Conservation (phyloP, 30 jellyfish, hydroid and myxozoan species). For the Aurelia aurita complex sp. Pacific region DNA sequence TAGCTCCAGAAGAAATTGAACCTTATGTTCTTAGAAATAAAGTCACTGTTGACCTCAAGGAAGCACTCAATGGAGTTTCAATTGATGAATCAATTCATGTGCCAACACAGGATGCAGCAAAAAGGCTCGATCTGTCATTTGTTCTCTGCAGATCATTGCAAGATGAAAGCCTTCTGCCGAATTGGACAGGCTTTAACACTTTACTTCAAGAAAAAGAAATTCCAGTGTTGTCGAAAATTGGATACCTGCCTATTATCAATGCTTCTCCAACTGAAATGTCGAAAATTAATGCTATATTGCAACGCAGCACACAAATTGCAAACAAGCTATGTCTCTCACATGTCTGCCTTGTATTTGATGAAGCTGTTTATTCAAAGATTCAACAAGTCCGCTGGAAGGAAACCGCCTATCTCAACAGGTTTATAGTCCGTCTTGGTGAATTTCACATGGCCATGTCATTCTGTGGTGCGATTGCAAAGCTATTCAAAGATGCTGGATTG, state of each 20-base stretch:
- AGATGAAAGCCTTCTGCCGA: slow-evolving; percentile 16
- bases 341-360: slow-evolving; percentile 40
- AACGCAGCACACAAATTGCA: slow-evolving; percentile 35
- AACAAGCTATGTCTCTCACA: slow-evolving; percentile 1
- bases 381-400: slow-evolving; percentile 56
- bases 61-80: slow-evolving; percentile 11
- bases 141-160: slow-evolving; percentile 11
- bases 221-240: slow-evolving; percentile 31
- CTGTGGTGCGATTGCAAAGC: slow-evolving; percentile 30
- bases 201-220: slow-evolving; percentile 12
- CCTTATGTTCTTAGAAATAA: slow-evolving; percentile 15
- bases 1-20: slow-evolving; percentile 15
- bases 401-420: slow-evolving; percentile 1
- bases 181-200: slow-evolving; percentile 57
- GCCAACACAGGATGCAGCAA: slow-evolving; percentile 1
- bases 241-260: slow-evolving; percentile 33
- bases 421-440: slow-evolving; percentile 32
- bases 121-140: slow-evolving; percentile 19
- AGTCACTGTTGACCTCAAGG: slow-evolving; percentile 31
- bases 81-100: neutral
- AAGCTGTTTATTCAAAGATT: slow-evolving; percentile 44
- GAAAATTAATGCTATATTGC: slow-evolving; percentile 15
- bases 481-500: slow-evolving; percentile 24
- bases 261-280: slow-evolving; percentile 18
- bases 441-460: slow-evolving; percentile 41